Evolutionary conservation across 2,797 vertebrate species (phyloP).

Genomic region (Astyanax mexicanus): DNA sequence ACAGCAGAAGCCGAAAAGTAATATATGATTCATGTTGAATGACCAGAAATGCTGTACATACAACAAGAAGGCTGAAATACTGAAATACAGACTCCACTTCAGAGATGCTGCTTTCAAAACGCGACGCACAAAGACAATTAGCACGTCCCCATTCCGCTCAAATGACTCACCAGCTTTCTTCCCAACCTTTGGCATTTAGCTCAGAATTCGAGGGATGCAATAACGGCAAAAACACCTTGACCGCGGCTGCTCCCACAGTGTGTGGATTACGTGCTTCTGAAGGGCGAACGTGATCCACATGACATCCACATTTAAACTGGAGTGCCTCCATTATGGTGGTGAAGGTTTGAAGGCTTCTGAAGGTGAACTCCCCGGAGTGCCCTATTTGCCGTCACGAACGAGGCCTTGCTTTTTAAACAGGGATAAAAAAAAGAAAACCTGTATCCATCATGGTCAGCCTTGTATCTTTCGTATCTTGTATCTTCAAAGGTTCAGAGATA

Average conservation of each 20-base stretch:
- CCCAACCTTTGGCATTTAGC: not conserved
- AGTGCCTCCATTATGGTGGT: conserved; percentile 13
- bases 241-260: not conserved
- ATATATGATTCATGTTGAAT: too few species aligned
- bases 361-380: not conserved
- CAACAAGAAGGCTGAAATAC: not conserved
- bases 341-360: not conserved
- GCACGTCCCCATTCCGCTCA: not conserved
- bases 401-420: conserved; percentile 2
- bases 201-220: not conserved
- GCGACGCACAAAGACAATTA: conserved; percentile 1
- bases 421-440: not conserved
- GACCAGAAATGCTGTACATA: not conserved
- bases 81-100: not conserved
- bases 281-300: not conserved
- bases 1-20: not conserved
- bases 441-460: not conserved
- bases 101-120: not conserved
- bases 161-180: not conserved
- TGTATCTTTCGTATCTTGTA: not conserved
- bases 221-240: conserved; percentile 6
- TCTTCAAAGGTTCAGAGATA: not conserved
- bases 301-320: not conserved
- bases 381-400: not conserved
- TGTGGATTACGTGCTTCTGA: not conserved